These are phyloP conservation scores for Conus betulinus DNA, from an alignment of 1,140 invertebrate species.

Conservation along the genomic window DNA sequence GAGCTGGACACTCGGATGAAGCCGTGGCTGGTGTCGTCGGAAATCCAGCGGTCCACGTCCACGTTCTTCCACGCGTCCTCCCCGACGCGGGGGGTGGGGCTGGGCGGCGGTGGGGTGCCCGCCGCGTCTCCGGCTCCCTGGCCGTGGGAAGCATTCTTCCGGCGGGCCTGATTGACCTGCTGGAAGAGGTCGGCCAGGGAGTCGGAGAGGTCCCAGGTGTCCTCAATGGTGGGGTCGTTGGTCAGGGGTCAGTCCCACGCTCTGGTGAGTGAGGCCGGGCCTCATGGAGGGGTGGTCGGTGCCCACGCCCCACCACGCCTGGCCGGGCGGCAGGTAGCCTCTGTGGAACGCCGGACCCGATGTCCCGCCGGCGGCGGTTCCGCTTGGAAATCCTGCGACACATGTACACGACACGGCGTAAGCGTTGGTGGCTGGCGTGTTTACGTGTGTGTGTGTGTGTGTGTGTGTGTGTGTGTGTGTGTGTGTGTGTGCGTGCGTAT, in stretches of 20 bases:
- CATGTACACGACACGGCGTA: neutral
- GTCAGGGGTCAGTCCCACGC: conserved; percentile 54
- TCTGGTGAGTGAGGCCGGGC: conserved; percentile 62
- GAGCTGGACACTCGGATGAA: conserved; percentile 71
- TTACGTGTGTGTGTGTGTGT: too few species aligned
- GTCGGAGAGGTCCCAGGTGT: conserved; percentile 73
- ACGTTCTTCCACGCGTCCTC: conserved; percentile 36
- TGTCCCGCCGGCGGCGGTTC: too few species aligned
- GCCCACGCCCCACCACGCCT: conserved; percentile 72
- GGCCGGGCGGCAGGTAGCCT: conserved; percentile 42
- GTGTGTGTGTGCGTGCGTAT: too few species aligned
- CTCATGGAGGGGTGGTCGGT: conserved; percentile 47
- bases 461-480: too few species aligned
- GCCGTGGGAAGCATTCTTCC: neutral
- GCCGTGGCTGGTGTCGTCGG: conserved; percentile 71
- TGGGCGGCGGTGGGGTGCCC: too few species aligned
- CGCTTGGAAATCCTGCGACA: neutral
- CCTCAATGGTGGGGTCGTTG: conserved; percentile 51
- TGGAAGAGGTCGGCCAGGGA: conserved; percentile 73
- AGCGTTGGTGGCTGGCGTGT: neutral
- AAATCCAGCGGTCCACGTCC: conserved; percentile 68
- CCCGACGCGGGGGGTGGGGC: neutral
- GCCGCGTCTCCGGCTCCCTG: neutral
- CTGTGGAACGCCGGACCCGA: too few species aligned
- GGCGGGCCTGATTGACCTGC: conserved; percentile 50